Evolutionary conservation across 2,113 vertebrate species (phyloP), one percentile per base, ranked within the genome.

Genomic region (Osmerus mordax): DNA sequence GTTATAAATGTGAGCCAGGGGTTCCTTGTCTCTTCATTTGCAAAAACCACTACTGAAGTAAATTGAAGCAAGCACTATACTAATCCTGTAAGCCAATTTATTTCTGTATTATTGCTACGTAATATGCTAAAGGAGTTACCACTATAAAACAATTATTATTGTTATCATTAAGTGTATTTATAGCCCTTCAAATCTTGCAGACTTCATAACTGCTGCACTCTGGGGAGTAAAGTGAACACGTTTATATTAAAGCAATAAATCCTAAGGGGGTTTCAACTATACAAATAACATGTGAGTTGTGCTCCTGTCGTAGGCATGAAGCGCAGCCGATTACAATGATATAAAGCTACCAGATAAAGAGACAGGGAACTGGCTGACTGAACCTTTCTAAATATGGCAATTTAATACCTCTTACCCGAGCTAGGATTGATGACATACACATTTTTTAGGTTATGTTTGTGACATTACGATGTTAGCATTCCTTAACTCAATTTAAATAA

Each of bases 101-200:
- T 65, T 41, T 58, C 65, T 58, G 73, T 65, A 13, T 76, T 71
- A 66, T 76, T 76, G 67, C 68, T 71, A 66, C 68, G 52, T 58
- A 11, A 5, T 56, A 32, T 29, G 60, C 25, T 28, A 15, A 2
- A 18, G 60, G 23, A 62, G 67, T 65, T 65, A 67, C 19, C 52
- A 61, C 71, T 32, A 65, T 55, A 51, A 28, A 41, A 3, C 18
- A 0, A 55, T 36, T 60, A 28, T 9, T 21, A 19, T 21, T 70
- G 41, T 32, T 32, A 41, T 14, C 32, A 64, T 69, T 63, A 70
- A 65, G 73, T 60, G 62, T 69, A 11, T 74, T 54, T 76, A 76
- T 70, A 71, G 74, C 74, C 69, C 69, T 71, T 76, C 25, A 32
- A 67, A 58, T 58, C 29, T n/a, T 67, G 54, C 65, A 62, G 21